phyloP scores from a whole-genome alignment of 2,113 vertebrate species.

The Tragulus kanchil region DNA sequence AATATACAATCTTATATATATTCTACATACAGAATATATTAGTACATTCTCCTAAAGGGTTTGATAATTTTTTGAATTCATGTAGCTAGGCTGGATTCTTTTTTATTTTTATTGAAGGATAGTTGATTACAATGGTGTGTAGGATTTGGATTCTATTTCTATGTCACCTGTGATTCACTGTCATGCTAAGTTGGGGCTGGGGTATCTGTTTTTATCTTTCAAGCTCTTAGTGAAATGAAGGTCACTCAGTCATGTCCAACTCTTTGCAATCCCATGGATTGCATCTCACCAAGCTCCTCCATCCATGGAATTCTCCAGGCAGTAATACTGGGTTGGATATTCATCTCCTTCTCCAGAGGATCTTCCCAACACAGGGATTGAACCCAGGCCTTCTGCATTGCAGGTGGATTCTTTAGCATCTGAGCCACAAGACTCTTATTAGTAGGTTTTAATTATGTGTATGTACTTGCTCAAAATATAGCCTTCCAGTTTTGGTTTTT shows the following conservation, averaged over 20 bases:
- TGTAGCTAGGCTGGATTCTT: not conserved
- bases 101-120: not conserved
- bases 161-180: not conserved
- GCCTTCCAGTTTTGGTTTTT: not conserved
- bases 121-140: not conserved
- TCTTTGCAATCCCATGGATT: too few relatives aligned
- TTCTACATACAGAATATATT: too few relatives aligned
- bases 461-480: not conserved
- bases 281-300: too few relatives aligned
- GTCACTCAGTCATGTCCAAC: too few relatives aligned
- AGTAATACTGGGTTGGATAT: too few relatives aligned
- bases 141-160: not conserved
- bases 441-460: not conserved
- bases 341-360: too few relatives aligned
- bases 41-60: not conserved
- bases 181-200: not conserved
- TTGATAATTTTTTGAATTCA: not conserved
- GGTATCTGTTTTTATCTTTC: not conserved
- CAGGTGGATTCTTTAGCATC: too few relatives aligned
- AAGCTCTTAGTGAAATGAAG: too few relatives aligned
- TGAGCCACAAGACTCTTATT: too few relatives aligned
- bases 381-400: too few relatives aligned
- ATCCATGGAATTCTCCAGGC: too few relatives aligned
- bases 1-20: not conserved
- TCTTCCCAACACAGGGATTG: too few relatives aligned